Evolutionary conservation across 2,113 vertebrate genomes (phyloP).

Genomic region (Zootoca vivipara): DNA sequence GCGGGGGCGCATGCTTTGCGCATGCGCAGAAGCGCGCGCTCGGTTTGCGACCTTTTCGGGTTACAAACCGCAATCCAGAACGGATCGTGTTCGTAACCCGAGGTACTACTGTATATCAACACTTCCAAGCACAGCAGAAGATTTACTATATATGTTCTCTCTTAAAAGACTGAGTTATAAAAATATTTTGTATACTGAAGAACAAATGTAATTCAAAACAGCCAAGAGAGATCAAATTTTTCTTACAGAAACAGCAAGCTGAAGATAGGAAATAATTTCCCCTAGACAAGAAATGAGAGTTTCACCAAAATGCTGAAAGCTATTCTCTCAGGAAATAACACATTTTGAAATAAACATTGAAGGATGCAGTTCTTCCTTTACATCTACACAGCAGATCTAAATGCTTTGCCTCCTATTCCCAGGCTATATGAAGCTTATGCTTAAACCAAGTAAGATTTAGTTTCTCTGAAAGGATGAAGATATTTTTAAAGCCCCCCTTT

Average conservation of each 20-base stretch:
- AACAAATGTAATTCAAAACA: neutral
- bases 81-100: no score
- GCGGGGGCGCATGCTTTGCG: no score
- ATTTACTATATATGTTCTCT: neutral
- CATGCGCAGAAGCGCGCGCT: no score
- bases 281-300: neutral
- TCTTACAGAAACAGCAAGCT: neutral
- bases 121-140: neutral
- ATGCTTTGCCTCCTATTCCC: neutral
- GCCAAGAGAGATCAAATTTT: neutral
- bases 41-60: no score
- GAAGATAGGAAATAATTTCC: neutral
- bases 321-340: conserved; percentile 21
- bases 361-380: neutral
- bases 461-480: accelerated
- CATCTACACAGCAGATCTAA: neutral
- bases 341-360: conserved; percentile 32
- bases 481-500: accelerated
- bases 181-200: neutral
- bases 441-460: neutral
- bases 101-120: no score
- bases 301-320: neutral
- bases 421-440: neutral
- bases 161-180: neutral
- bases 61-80: no score